Base-by-base conservation (phyloP, 1,140 invertebrate species). In the Tribolium madens region DNA sequence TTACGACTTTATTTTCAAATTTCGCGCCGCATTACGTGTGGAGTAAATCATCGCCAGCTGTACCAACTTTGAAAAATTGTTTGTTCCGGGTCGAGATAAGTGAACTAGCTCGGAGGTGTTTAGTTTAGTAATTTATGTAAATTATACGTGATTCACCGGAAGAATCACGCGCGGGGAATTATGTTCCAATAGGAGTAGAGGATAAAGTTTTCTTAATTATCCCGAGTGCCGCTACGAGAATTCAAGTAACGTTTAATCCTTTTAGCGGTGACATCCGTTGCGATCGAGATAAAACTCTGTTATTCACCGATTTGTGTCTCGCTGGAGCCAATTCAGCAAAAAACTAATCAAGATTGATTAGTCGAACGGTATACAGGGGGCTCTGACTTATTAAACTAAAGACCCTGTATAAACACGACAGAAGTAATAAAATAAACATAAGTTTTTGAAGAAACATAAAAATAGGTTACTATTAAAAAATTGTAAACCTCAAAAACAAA, bases 191-290 rank as follows among this genome's bases (percentile, higher is more conserved):
- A 26, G 21, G 21, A 26, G 21, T 26, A 26, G 50, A 10, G 53
- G 26, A 60, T 60, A 60, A 60, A 60, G 53, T 14, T 60, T 60
- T 64, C 57, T 64, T 64, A 64, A 64, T 64, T 64, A 33, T 64
- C 26, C 21, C 26, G 57, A 64, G 21, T 64, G 21, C 26, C 21
- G 57, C 21, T 2, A 64, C 53, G 21, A 60, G 53, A 60, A 60
- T 26, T 60, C 53, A 15, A n/a, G 26, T 60, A 53, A 60, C 53
- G 26, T 60, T 64, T 64, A 64, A 64, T 64, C 57, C 26, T 64
- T 64, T 64, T 13, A 33, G 26, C 21, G n/a, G 6, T 33, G 57
- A 64, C 57, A 18, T 64, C 57, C 57, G 26, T 33, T 64, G 1
- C 31, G n/a, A 64, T 64, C 57, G 31, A 64, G 57, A 64, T 64